Evolutionary conservation across 2,797 vertebrate species (phyloP), one percentile per base, ranked within the genome.

Genomic region (Sebastes elongatus): DNA sequence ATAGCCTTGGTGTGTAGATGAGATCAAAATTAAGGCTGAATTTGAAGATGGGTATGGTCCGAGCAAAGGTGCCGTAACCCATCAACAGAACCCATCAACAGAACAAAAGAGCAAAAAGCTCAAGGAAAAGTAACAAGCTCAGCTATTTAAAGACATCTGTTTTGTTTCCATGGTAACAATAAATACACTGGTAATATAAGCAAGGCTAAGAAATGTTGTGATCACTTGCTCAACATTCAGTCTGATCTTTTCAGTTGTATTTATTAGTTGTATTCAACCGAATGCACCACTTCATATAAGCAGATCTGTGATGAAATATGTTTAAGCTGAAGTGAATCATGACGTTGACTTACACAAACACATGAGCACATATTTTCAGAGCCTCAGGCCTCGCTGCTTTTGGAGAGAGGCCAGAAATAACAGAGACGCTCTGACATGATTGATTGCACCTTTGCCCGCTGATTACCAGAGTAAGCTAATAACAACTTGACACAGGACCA

Each of bases 391-490:
- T 46, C 2, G 4, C 61, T 81, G 69, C 11, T 25, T 86, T 81
- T 86, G 64, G 82, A 76, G 56, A 35, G 27, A 68, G 20, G 65
- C 82, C 83, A 86, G 68, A 81, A 78, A 79, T 78, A 83, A 86
- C 73, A 82, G 38, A 82, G 53, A 56, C 42, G 18, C 52, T 61
- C 72, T 22, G 59, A 77, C 27, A 61, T 90, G 85, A 90, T 78
- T 82, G 78, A 89, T 85, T 81, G 53, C 27, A 75, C 74, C 69
- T 74, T 79, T 25, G 35, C 27, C 66, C 3, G 10, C 67, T 64
- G 76, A 87, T 85, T 55, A 72, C 35, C 49, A 67, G 62, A 79
- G 27, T 82, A 49, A 68, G 46, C 69, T 71, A 53, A 75, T 76
- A 80, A 76, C 67, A 77, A 69, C 9, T 55, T 74, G 35, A 81